These are phyloP conservation scores for Oostethus manadensis DNA, from an alignment of 2,113 vertebrate species.

Conservation along the genomic window DNA sequence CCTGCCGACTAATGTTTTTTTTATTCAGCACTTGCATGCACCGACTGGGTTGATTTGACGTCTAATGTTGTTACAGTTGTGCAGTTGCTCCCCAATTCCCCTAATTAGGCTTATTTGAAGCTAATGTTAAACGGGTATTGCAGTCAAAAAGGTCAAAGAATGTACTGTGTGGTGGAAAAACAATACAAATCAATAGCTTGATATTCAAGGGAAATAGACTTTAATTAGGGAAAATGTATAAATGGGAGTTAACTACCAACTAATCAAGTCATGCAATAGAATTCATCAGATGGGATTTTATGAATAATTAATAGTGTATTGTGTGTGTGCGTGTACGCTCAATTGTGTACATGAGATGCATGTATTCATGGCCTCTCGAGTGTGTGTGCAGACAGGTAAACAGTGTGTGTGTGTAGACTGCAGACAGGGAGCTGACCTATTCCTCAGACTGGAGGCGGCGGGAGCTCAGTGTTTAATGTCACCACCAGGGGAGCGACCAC, in stretches of 20 bases:
- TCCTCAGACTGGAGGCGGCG: constrained; percentile 49
- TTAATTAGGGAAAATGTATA: background rate
- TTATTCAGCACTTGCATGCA: too few relatives aligned
- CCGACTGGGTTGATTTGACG: too few relatives aligned
- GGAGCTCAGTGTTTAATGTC: constrained; percentile 62
- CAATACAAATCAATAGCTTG: too few relatives aligned
- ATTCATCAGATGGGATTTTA: constrained; percentile 27
- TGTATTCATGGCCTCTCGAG: background rate
- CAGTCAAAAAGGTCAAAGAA: background rate
- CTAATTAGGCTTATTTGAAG: too few relatives aligned
- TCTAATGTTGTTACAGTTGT: too few relatives aligned
- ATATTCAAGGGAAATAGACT: background rate
- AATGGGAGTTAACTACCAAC: too few relatives aligned
- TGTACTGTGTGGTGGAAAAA: background rate
- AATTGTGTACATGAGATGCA: too few relatives aligned
- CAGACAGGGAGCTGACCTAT: constrained; percentile 66
- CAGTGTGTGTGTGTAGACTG: constrained; percentile 48
- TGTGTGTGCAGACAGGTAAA: constrained; percentile 42
- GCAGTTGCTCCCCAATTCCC: background rate
- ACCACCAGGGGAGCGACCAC: constrained; percentile 41
- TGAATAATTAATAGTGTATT: constrained; percentile 39
- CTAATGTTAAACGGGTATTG: background rate
- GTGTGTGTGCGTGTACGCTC: too few relatives aligned
- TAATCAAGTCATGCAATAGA: constrained; percentile 5
- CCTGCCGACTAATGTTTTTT: background rate